Evolutionary conservation across 64 coral and sea anemone species (phyloP), one percentile per base, ranked within the genome.

Genomic region (Anthopleura sola): DNA sequence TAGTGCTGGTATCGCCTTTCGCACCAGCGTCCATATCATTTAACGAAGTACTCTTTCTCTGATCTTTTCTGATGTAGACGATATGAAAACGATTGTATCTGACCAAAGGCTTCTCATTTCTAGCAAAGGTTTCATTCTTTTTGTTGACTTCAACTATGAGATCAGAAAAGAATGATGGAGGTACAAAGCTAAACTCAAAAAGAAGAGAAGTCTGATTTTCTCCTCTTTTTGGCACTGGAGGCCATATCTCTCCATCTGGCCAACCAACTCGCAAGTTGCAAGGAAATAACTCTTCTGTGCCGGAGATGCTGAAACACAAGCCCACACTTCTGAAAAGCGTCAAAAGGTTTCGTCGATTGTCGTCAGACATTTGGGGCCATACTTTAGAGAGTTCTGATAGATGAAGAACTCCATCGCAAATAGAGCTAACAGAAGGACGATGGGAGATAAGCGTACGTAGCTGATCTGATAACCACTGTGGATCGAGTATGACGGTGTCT

Each of bases 1-100:
- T 0, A 44, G 40, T n/a, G n/a, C n/a, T n/a, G n/a, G n/a, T 8
- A 44, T 44, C 40, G 0, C 9, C 40, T 44, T 44, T 2, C 0
- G 40, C 40, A 44, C 40, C 40, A 44, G 40, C 40, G 40, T 44
- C 40, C 4, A 1, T 37, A 69, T 88, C 86, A 54, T 75, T 40
- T 3, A 34, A 83, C 20, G 57, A 69, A 18, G 75, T 24, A 62
- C 58, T 62, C 20, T 0, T 0, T 64, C 0, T 0, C 8, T 28
- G 60, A 28, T 8, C 8, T 64, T 66, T 66, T 24, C 9, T 95
- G 0, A 85, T 86, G 46, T 91, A 95, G 5, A 91, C 85, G 26
- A 95, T 91, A 36, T 91, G 82, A 74, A 91, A 95, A 37, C 93
- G 86, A 54, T 85, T 91, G 58, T 91, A 91, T n/a, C n/a, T n/a